Base-by-base conservation (phyloP, 1,140 invertebrate species). In the Euura lappo region DNA sequence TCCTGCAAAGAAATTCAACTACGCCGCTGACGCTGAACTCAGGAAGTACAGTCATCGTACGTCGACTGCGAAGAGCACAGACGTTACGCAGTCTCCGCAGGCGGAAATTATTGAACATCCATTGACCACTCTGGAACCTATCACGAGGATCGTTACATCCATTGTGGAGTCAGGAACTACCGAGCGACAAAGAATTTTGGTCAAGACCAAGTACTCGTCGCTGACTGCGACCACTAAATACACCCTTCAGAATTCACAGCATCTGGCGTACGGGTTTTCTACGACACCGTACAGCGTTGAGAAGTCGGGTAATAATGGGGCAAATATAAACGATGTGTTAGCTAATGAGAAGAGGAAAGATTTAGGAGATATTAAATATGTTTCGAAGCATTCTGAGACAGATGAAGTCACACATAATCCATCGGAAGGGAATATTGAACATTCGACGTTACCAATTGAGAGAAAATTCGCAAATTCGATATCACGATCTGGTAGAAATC, bases 111-210 rank as follows among this genome's bases (percentile, higher is more conserved):
- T 28, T 28, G 28, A 76, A 82, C n/a, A 77, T 65, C 5, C 81
- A 4, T 79, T 74, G 1, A 77, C 81, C 5, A 76, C 80, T 2
- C 71, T 77, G 0, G 85, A 86, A 44, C 83, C 87, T n/a, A 77
- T 88, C 0, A 89, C 88, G 2, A 82, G 86, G 76, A 73, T 89
- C n/a, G 83, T 89, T 0, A 89, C 88, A 2, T 89, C 88, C 0
- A 83, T 89, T 2, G 83, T 83, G 4, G 87, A 89, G 72, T 89
- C 88, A 4, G 87, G 79, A 0, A 88, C 86, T 1, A 89, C 88
- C 0, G 88, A 89, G 71, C 79, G 87, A 70, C 87, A 88, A 69
- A 88, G 78, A 74, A 89, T 89, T 69, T 76, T 85, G 0, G 86
- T 88, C 45, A 84, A 87, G 72, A 86, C 84, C 13, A 87, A 87